Evolutionary conservation across 1,140 invertebrate genomes (phyloP), one percentile per base, ranked within the genome.

Genomic region (Paramacrobiotus metropolitanus): DNA sequence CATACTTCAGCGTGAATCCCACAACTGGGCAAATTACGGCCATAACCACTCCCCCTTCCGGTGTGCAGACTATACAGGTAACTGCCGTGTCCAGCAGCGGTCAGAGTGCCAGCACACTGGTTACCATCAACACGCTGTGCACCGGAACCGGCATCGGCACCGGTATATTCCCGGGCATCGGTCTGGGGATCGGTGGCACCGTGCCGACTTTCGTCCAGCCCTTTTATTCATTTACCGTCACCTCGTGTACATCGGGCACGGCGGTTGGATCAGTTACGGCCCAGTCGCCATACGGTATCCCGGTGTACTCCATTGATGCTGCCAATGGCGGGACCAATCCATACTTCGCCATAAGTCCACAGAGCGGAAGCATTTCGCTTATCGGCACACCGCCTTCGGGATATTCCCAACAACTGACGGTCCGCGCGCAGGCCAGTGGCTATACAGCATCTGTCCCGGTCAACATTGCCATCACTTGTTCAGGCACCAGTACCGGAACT

Each of bases 401-500:
- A 15, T 24, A 15, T 4, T 20, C 48, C 15, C 28, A 20, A 15
- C 48, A 55, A 28, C 15, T 55, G 15, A 15, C 28, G 4, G 48
- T 24, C 48, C 15, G 15, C 24, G 9, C 48, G 15, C 48, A 15
- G 15, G 24, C 4, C 48, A 24, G 48, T 55, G 34, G 34, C 9
- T 55, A n/a, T n/a, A n/a, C 48, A 15, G 48, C 48, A 15, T 20
- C 48, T 4, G 24, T 24, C 4, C 28, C 48, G 15, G 48, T 55
- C 48, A 55, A 15, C 48, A 24, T 55, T 55, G 28, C 48, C 15
- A 20, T 24, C 4, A 55, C 48, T 9, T 55, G 48, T 55, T 20
- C 48, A 15, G 48, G 48, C 48, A 55, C 48, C 48, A 28, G 48
- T 24, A n/a, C n/a, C n/a, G n/a, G n/a, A n/a, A n/a, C n/a, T n/a